These are phyloP conservation scores for Synergus laeviventris DNA, from an alignment of 2,888 invertebrate species.

Conservation along the genomic window DNA sequence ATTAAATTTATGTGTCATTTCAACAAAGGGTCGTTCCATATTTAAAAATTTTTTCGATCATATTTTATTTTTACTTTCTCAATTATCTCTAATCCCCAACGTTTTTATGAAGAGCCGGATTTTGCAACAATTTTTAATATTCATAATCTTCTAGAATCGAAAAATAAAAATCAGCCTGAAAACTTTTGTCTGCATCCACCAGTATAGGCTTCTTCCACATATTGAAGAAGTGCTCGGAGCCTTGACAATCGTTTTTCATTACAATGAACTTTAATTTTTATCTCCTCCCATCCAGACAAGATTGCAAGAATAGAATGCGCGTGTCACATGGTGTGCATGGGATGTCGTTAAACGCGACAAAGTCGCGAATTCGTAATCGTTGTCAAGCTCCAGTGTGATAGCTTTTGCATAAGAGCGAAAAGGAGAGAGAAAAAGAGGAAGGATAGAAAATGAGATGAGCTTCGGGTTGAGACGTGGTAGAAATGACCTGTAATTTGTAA, in stretches of 20 bases:
- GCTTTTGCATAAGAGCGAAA: constrained; percentile 42
- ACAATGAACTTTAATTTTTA: not conserved
- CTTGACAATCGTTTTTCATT: not conserved
- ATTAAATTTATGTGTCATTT: not conserved
- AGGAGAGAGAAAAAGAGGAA: constrained; percentile 45
- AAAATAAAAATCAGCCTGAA: not conserved
- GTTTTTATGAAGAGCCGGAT: not conserved
- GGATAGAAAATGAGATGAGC: constrained; percentile 61
- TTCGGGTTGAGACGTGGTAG: constrained; percentile 53
- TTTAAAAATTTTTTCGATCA: not conserved
- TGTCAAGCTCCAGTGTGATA: constrained; percentile 42
- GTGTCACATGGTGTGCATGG: constrained; percentile 40
- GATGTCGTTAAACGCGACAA: constrained; percentile 41
- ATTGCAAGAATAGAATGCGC: constrained; percentile 21
- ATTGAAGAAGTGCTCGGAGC: not conserved
- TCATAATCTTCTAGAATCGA: not conserved
- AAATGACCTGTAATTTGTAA: constrained; percentile 69
- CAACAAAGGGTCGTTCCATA: not conserved
- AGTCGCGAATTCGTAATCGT: constrained; percentile 47
- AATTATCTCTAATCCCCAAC: not conserved
- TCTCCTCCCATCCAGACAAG: not conserved
- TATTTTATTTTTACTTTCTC: not conserved
- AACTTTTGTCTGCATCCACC: not conserved
- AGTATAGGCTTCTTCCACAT: not conserved
- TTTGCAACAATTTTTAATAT: not conserved